Evolutionary conservation across 1,140 invertebrate genomes (phyloP), one percentile per base, ranked within the genome.

Genomic region (Drosophila kepulauana): DNA sequence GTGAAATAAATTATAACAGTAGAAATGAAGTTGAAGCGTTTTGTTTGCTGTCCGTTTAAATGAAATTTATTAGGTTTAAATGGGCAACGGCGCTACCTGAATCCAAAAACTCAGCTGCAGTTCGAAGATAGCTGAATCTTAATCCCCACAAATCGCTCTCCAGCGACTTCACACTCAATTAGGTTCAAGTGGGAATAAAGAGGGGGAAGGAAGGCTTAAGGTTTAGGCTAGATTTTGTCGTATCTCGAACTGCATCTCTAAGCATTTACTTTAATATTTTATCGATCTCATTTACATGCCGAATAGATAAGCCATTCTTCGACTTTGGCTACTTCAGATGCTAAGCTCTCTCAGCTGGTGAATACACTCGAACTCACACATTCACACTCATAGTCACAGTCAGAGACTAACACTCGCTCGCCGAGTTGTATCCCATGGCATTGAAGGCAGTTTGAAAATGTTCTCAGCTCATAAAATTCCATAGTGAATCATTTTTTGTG

Each of bases 391-490:
- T 5, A 51, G 58, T 43, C 33, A 57, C 49, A 49, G 43, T 57
- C 56, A 48, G 2, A 15, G 15, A 51, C 57, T 45, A 28, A 41
- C 15, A 57, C 65, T 58, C 43, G 73, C 58, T 25, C 0, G 20
- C 20, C 20, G 20, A 49, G 57, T 63, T 65, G 48, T 62, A 35
- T 73, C 74, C 69, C 58, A 63, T 78, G 64, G 48, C 70, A 72
- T 76, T 65, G 73, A 67, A 67, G 67, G 72, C 72, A 63, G 58
- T 69, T 67, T 66, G 56, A 71, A 89, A 81, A 84, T 85, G 81
- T 89, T 89, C 85, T 89, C 79, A 89, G 85, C 85, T 89, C 85
- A 90, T 89, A 89, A 89, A 89, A 85, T 76, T 81, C 81, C 78
- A 77, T 73, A 79, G 85, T 89, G 85, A 88, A 85, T 88, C 85